Evolutionary conservation across 2,888 invertebrate genomes (phyloP).

Genomic region (Lottia scabra): DNA sequence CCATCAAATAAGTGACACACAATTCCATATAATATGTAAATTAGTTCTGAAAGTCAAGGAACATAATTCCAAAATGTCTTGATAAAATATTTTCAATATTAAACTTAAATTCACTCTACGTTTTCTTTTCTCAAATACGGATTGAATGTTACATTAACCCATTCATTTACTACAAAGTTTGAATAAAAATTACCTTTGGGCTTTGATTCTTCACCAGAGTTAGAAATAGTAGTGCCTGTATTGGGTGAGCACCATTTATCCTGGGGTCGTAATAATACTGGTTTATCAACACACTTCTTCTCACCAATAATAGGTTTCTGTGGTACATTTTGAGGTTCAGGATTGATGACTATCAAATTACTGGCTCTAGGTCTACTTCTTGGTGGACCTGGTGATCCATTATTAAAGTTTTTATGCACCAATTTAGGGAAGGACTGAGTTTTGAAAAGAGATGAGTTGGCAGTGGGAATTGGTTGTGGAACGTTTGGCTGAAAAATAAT

Average conservation of each 20-base stretch:
- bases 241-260: slow-evolving; percentile 55
- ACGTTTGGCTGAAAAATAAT: neutral
- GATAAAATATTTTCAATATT: too few relatives aligned
- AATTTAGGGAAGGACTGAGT: neutral
- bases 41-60: too few relatives aligned
- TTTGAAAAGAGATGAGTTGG: neutral
- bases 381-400: neutral
- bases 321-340: slow-evolving; percentile 31
- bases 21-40: too few relatives aligned
- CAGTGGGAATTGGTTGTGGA: neutral
- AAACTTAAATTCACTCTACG: too few relatives aligned
- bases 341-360: slow-evolving; percentile 45
- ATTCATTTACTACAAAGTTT: neutral
- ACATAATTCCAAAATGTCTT: too few relatives aligned
- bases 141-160: neutral
- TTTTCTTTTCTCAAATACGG: too few relatives aligned
- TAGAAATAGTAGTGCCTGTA: slow-evolving; percentile 31
- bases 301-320: neutral
- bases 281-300: slow-evolving; percentile 17
- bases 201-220: slow-evolving; percentile 19
- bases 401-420: neutral
- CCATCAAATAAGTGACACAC: too few relatives aligned
- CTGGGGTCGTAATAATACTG: slow-evolving; percentile 50
- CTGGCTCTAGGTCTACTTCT: slow-evolving; percentile 16
- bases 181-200: neutral